These are phyloP conservation scores for Lutjanus erythropterus DNA, from an alignment of 2,113 vertebrate species.

Conservation along the genomic window DNA sequence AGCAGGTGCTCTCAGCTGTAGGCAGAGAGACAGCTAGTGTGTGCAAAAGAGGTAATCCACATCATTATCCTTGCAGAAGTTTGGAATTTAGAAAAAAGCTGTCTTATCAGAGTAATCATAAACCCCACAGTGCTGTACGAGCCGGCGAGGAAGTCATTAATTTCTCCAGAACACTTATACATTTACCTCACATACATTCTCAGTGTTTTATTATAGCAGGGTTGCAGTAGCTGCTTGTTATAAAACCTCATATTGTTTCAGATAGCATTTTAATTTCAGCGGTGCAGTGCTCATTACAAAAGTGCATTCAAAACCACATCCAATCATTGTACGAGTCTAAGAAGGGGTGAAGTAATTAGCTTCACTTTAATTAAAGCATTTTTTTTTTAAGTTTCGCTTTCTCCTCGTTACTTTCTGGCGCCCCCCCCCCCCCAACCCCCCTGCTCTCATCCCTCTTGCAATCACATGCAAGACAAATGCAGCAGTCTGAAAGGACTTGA, in stretches of 20 bases:
- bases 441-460: conserved; percentile 49
- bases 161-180: not conserved
- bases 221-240: conserved; percentile 23
- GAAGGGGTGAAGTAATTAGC: conserved; percentile 67
- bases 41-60: not conserved
- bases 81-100: not conserved
- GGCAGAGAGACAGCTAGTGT: conserved; percentile 10
- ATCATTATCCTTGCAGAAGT: not conserved
- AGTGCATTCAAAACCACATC: conserved; percentile 63
- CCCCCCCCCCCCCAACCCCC: conserved; percentile 13
- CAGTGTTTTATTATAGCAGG: not conserved
- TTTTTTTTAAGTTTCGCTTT: conserved; percentile 40
- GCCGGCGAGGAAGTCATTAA: not conserved
- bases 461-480: conserved; percentile 76
- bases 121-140: not conserved
- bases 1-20: conserved; percentile 98
- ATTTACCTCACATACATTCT: conserved; percentile 13
- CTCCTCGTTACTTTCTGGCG: conserved; percentile 30
- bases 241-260: conserved; percentile 49
- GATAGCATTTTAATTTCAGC: conserved; percentile 54
- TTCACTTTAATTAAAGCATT: conserved; percentile 70
- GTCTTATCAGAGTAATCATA: not conserved
- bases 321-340: conserved; percentile 55
- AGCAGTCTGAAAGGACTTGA: conserved; percentile 62
- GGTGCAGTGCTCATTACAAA: conserved; percentile 57